These are phyloP conservation scores for Ptychochromis oligacanthus DNA, from an alignment of 2,113 vertebrate genomes.

Conservation along the genomic window DNA sequence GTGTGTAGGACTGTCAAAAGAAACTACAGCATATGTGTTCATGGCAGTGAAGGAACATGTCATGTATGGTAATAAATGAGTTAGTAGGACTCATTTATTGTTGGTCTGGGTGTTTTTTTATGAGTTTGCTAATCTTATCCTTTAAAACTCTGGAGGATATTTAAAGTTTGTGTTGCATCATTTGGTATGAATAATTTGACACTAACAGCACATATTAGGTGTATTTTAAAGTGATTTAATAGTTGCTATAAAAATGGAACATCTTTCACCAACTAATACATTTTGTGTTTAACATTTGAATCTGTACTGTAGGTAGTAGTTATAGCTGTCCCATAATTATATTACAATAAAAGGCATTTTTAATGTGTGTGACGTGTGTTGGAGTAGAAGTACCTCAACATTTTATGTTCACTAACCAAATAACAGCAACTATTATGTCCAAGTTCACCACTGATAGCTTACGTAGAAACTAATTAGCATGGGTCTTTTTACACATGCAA, in stretches of 20 bases:
- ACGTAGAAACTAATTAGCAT: background rate
- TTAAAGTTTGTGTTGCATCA: too few species aligned
- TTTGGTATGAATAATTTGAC: too few species aligned
- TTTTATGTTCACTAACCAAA: background rate
- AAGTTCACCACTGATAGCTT: background rate
- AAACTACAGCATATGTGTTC: too few species aligned
- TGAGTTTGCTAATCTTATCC: too few species aligned
- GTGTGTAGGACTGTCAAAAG: too few species aligned
- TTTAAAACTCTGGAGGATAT: too few species aligned
- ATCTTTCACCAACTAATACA: too few species aligned
- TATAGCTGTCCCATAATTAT: background rate
- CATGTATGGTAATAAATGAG: too few species aligned
- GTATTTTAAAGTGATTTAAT: background rate
- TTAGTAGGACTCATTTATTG: too few species aligned
- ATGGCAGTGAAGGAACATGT: too few species aligned
- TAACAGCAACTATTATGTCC: background rate
- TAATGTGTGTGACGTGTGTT: background rate
- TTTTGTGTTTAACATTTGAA: background rate
- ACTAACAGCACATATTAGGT: background rate
- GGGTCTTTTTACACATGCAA: background rate
- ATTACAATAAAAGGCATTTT: background rate
- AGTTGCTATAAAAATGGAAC: background rate
- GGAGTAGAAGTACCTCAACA: background rate
- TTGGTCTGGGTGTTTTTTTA: too few species aligned
- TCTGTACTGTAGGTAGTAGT: rapidly evolving